Conservation (phyloP, 2,888 invertebrate genomes). For the Drosophila peninsularis region DNA sequence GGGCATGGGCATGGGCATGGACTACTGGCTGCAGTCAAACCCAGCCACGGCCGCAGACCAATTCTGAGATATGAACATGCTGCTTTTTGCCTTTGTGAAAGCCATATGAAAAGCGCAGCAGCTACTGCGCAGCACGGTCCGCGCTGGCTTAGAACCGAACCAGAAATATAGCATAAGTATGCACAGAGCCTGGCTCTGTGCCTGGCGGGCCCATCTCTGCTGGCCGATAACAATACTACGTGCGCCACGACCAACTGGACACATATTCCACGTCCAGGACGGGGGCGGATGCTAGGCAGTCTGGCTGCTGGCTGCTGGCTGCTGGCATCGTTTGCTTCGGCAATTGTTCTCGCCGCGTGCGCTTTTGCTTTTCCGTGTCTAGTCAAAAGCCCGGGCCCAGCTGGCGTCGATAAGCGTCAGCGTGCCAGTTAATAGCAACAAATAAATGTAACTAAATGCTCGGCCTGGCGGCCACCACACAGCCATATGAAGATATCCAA, state of each 20-base stretch:
- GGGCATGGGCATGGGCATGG: constrained; percentile 3
- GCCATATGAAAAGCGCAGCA: constrained; percentile 56
- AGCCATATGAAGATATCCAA: constrained; percentile 84
- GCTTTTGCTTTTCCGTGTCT: constrained; percentile 71
- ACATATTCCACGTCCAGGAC: constrained; percentile 26
- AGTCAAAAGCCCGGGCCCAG: constrained; percentile 39
- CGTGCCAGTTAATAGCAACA: constrained; percentile 84
- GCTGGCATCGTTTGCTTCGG: constrained; percentile 34
- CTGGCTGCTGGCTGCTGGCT: constrained; percentile 23
- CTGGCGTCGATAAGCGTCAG: constrained; percentile 79
- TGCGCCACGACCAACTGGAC: constrained; percentile 66
- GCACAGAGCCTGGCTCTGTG: constrained; percentile 20
- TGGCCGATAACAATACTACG: constrained; percentile 69
- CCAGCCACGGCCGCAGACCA: constrained; percentile 60
- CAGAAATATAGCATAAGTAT: constrained; percentile 69
- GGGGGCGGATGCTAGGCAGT: constrained; percentile 38
- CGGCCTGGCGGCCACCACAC: constrained; percentile 46
- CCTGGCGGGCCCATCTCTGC: constrained; percentile 45
- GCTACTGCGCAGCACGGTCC: constrained; percentile 22
- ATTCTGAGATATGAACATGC: constrained; percentile 79
- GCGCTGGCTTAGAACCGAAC: constrained; percentile 42
- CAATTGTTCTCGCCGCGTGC: constrained; percentile 72
- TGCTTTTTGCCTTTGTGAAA: constrained; percentile 49
- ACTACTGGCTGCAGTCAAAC: constrained; percentile 3
- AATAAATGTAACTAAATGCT: constrained; percentile 85